Base-by-base conservation (phyloP, 2,113 vertebrate species). In the Onychorhynchus coronatus region DNA sequence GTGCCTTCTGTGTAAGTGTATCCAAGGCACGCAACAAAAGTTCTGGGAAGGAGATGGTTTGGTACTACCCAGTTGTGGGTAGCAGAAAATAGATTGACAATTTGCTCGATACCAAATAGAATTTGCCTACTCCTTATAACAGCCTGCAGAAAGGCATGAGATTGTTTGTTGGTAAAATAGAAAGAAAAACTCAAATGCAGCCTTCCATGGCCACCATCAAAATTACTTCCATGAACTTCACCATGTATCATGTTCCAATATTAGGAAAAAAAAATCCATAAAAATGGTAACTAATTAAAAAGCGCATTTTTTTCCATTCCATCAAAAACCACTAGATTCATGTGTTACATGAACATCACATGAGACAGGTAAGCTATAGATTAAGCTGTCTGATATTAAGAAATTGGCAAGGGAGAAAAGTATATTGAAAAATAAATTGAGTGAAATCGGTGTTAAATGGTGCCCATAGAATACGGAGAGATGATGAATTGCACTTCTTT, bases 371-470 rank as follows among this genome's bases (percentile, higher is more conserved):
- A 58, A 85, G 2, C 7, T 58, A 12, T 28, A 72, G 27, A 78
- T 52, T 56, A 78, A 95, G 11, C 16, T 83, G 14, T 4, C 1
- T 6, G 5, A 68, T 83, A 88, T 73, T 66, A 79, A 83, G 53
- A 83, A 61, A 52, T 61, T 58, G 41, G 41, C 14, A 66, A 76
- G 25, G 15, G 12, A 90, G 17, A 46, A 85, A 85, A 4, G 1
- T 33, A 52, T 19, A 59, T 62, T 8, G 2, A 47, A 83, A 79
- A 59, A 63, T 30, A 61, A 79, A 80, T 17, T 37, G 24, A 79
- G 19, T 22, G 30, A 93, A 87, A 89, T 84, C 56, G 61, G 22
- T 73, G 17, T 52, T 76, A 94, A 89, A 85, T 52, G 28, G 17
- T 88, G 17, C 13, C 41, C 24, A 56, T 1, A 4, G 41, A 78